Percentiles rank a stretch among this genome's conserved stretches.
These are phyloP conservation scores for Chrysina gloriosa DNA, from an alignment of 2,888 invertebrate species.

Conservation along the genomic window DNA sequence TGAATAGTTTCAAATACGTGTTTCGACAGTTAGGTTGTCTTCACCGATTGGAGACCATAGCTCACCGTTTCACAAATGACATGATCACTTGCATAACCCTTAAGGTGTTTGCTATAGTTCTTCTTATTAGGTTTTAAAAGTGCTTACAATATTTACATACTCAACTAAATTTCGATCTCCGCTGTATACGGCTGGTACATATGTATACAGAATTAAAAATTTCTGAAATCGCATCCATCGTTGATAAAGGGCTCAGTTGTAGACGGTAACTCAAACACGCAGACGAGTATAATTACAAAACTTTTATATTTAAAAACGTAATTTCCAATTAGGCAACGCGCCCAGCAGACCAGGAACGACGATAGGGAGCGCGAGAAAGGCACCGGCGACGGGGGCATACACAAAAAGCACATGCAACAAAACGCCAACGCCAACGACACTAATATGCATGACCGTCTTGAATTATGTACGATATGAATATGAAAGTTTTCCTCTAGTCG, in stretches of 20 bases:
- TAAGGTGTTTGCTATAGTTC: too few species aligned
- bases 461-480: slow-evolving; percentile 43
- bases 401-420: slow-evolving; percentile 26
- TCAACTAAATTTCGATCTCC: too few species aligned
- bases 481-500: slow-evolving; percentile 41
- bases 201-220: slow-evolving; percentile 19
- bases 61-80: too few species aligned
- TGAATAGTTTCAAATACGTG: too few species aligned
- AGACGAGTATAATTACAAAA: slow-evolving; percentile 19
- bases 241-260: background rate
- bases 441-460: slow-evolving; percentile 40
- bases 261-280: background rate
- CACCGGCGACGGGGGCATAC: background rate
- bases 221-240: background rate
- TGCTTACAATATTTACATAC: too few species aligned
- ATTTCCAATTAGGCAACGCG: slow-evolving; percentile 31
- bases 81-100: too few species aligned
- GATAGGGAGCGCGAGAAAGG: background rate
- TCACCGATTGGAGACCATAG: too few species aligned
- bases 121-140: too few species aligned
- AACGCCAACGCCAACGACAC: slow-evolving; percentile 30
- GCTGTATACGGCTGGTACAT: too few species aligned
- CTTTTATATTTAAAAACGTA: slow-evolving; percentile 33
- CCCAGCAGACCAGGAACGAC: background rate
- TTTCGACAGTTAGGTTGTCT: too few species aligned